A percentile compares a stretch with the other conserved stretches of the same genome.
phyloP scores from a whole-genome alignment of 2,888 invertebrate species.

The Sepioteuthis lessoniana region DNA sequence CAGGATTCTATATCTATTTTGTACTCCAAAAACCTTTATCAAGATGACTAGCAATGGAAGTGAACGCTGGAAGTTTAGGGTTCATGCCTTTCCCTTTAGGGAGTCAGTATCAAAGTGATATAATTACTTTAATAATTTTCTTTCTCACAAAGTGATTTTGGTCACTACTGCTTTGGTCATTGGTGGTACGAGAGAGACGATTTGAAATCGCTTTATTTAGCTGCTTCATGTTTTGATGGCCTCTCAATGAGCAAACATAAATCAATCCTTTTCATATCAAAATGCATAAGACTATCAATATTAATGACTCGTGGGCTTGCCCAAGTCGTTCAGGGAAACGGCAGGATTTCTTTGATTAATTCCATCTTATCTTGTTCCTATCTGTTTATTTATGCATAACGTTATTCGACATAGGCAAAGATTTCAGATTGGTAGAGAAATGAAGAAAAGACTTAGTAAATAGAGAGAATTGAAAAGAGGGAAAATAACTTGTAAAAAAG shows the following conservation, averaged over 20 bases:
- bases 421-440: not conserved
- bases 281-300: not conserved
- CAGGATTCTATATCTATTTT: too few species aligned
- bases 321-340: not conserved
- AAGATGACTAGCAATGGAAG: too few species aligned
- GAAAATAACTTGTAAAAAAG: too few species aligned
- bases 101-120: not conserved
- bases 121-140: not conserved
- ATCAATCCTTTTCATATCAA: not conserved
- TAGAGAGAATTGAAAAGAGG: not conserved
- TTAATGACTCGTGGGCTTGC: not conserved
- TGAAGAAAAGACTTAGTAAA: not conserved
- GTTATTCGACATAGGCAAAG: not conserved
- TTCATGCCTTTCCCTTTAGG: not conserved
- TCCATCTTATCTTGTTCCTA: not conserved
- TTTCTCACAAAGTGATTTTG: not conserved
- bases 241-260: not conserved
- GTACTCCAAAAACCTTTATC: too few species aligned
- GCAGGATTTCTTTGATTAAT: not conserved
- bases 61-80: too few species aligned
- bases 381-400: not conserved
- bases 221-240: not conserved
- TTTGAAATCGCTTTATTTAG: not conserved
- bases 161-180: not conserved
- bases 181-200: not conserved